Base-by-base conservation (phyloP, 1,140 invertebrate genomes). In the Apis laboriosa region DNA sequence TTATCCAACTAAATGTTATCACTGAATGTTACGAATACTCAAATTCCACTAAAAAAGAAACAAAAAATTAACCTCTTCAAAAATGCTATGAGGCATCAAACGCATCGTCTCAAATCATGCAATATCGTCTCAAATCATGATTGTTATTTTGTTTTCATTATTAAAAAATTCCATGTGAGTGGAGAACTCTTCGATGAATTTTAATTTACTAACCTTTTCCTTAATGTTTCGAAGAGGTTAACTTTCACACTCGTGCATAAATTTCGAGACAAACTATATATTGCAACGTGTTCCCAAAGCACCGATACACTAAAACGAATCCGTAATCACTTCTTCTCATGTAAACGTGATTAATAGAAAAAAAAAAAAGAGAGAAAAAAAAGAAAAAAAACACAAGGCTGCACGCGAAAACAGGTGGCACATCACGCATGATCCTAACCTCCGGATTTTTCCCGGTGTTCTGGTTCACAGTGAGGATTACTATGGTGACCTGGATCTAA, bases 401-500 rank as follows among this genome's bases (percentile, higher is more conserved):
- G 60, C 84, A 80, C 61, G 63, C 53, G 63, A 70, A 55, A 17
- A 17, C 66, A 68, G 60, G 74, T 86, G 75, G 81, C 75, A 72
- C 79, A 67, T 80, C 86, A 83, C 70, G 84, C 88, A 89, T 90
- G 81, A 43, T 84, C 86, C 84, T 92, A 84, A 92, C 80, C 67
- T 9, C 78, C 73, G 83, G 86, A 78, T 88, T 90, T 87, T 87
- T 80, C 72, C 84, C 81, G 75, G 74, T 74, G 56, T 89, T 91
- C 61, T 89, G 88, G 49, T 89, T 95, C 94, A 94, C 96, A 98
- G 98, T 96, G 98, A 98, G 96, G 97, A 98, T 96, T 99, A 99
- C 96, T 99, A 99, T 92, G 98, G 98, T 88, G 98, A 98, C 94
- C 94, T 98, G 95, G 97, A 98, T 95, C 95, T 98, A 94, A 98